phyloP scores from a whole-genome alignment of 2,113 vertebrate genomes.

The Cairina moschata region DNA sequence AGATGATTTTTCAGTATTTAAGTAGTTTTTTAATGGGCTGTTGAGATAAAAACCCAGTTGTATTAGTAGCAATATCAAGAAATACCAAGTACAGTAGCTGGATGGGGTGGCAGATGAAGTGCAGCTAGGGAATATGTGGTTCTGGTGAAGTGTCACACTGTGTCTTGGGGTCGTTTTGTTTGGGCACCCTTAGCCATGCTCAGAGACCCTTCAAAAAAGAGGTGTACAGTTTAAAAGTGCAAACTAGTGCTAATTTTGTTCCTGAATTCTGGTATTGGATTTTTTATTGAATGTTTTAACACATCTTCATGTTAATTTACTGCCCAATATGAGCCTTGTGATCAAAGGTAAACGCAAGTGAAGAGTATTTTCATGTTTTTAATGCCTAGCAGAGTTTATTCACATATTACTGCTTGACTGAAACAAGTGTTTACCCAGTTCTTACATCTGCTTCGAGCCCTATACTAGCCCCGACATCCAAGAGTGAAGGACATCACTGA shows the following conservation, averaged over 20 bases:
- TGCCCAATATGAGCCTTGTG: not conserved
- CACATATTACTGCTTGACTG: not conserved
- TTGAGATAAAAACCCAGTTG: not conserved
- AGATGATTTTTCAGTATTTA: not conserved
- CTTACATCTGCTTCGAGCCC: not conserved
- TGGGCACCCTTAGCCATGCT: not conserved
- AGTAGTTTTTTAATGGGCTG: not conserved
- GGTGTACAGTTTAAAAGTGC: not conserved
- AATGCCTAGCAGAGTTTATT: not conserved
- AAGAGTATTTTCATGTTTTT: not conserved
- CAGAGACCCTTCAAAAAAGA: not conserved
- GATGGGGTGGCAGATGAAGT: not conserved
- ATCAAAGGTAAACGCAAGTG: not conserved
- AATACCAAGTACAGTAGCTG: not conserved
- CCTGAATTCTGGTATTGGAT: not conserved
- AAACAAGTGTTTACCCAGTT: not conserved
- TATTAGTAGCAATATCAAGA: not conserved
- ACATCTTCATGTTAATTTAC: not conserved
- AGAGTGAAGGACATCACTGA: not conserved
- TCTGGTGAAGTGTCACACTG: not conserved
- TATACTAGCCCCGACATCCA: not conserved
- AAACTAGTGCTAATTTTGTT: not conserved
- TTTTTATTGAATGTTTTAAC: not conserved
- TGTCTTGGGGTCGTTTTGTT: not conserved
- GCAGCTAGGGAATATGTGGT: not conserved